phyloP scores from a whole-genome alignment of 2,888 invertebrate species.

The Germaria angustata region DNA sequence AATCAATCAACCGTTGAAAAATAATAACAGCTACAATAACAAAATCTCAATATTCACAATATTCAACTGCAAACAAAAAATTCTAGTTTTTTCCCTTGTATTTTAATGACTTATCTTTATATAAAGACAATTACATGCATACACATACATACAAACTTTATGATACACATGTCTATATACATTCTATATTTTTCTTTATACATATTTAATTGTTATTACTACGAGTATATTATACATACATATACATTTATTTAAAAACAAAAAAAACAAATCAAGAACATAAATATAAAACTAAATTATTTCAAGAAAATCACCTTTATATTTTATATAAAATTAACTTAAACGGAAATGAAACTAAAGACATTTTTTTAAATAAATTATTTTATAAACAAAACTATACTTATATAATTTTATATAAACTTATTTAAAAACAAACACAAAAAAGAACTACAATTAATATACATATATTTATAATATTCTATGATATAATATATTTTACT shows the following conservation, averaged over 20 bases:
- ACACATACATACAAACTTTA: not conserved
- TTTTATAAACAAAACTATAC: slow-evolving; percentile 30
- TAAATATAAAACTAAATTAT: slow-evolving; percentile 46
- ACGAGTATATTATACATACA: slow-evolving; percentile 10
- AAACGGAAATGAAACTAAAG: slow-evolving; percentile 46
- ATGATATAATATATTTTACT: slow-evolving; percentile 9
- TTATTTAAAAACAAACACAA: slow-evolving; percentile 20
- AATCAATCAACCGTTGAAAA: slow-evolving; percentile 28
- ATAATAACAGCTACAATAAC: slow-evolving; percentile 23
- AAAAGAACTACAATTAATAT: slow-evolving; percentile 21
- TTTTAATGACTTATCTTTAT: slow-evolving; percentile 51
- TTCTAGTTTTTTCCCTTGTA: slow-evolving; percentile 55
- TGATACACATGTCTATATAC: slow-evolving; percentile 6
- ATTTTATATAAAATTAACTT: slow-evolving; percentile 34
- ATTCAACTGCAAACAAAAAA: slow-evolving; percentile 64
- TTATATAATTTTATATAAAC: slow-evolving; percentile 14
- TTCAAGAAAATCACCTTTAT: slow-evolving; percentile 5
- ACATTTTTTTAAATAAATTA: slow-evolving; percentile 40
- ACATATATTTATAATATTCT: slow-evolving; percentile 14
- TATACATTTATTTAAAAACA: slow-evolving; percentile 30
- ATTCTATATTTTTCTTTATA: slow-evolving; percentile 10
- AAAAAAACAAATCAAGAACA: not conserved
- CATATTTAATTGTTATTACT: slow-evolving; percentile 62
- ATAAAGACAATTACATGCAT: slow-evolving; percentile 48
- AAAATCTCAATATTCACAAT: slow-evolving; percentile 69